Evolutionary conservation across 2,888 invertebrate species (phyloP), one percentile per base, ranked within the genome.

Genomic region (Alviniconcha strummeri): DNA sequence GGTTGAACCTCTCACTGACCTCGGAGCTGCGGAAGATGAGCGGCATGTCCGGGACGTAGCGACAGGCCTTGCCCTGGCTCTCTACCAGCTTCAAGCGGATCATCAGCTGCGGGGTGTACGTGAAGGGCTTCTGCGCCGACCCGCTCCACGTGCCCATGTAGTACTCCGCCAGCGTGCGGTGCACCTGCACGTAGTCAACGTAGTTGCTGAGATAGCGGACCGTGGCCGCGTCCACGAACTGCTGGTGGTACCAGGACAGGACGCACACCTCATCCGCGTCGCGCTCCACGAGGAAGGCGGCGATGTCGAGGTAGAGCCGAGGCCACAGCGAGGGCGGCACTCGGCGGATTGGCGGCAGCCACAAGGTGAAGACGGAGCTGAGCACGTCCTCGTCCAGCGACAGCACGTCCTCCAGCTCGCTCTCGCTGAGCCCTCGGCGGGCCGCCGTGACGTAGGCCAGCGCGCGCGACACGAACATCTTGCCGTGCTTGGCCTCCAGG

Each of bases 81-180:
- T 86, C 86, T 7, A 81, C 85, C 15, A 88, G 85, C 36, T 88
- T 87, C 36, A 89, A 83, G 80, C 88, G 87, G 36, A 86, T 85
- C 88, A 87, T 87, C 19, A 88, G 77, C n/a, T 79, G 64, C 54
- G 75, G 52, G 55, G 86, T 89, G 83, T 90, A 91, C n/a, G 79
- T 75, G 85, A 91, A 92, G 5, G 92, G 90, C 86, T 92, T 93
- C 82, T 87, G 87, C 74, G 74, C 81, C 0, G 88, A 89, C 1
- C 91, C 92, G 54, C 90, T 87, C 92, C 92, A 92, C 56, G 85
- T 89, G 5, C 92, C 92, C 5, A 90, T 86, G 86, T 88, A 93
- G 85, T 92, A 93, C 81, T 92, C 91, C 11, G 92, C 90, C 54
- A 93, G 89, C 52, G 85, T 88, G 5, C 88, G 86, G 69, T 87